Conservation (phyloP, 2,888 invertebrate species). For the Phengaris arion region DNA sequence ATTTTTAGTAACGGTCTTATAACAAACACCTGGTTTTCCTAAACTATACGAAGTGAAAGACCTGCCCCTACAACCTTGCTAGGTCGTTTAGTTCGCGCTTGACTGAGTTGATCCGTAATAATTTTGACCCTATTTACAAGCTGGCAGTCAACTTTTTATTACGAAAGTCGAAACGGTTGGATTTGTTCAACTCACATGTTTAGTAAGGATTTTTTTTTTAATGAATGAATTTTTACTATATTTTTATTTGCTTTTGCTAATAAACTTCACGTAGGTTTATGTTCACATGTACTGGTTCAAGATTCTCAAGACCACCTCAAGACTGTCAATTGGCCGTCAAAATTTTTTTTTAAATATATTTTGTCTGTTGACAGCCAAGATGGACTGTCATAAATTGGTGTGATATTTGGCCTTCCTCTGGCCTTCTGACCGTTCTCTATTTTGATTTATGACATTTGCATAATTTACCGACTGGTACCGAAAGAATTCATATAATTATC, state of each 20-base stretch:
- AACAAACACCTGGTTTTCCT: background rate
- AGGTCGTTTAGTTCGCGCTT: conserved; percentile 52
- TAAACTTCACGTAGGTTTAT: no score
- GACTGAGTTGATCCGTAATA: conserved; percentile 39
- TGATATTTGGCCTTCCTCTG: background rate
- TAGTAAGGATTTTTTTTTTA: no score
- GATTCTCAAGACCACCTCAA: no score
- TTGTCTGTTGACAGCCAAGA: background rate
- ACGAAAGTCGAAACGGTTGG: background rate
- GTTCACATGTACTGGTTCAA: no score
- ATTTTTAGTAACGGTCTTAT: background rate
- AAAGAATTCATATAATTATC: conserved; percentile 48
- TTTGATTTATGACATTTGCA: conserved; percentile 58
- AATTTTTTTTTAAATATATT: background rate
- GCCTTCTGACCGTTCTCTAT: conserved; percentile 45
- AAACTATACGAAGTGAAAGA: background rate
- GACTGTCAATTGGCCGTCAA: no score
- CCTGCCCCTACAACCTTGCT: conserved; percentile 47
- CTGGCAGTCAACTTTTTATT: background rate
- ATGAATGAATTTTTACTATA: no score
- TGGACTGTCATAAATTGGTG: background rate
- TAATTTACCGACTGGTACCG: conserved; percentile 59
- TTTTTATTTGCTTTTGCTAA: no score
- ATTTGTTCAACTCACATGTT: background rate
- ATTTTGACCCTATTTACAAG: background rate